Conservation (phyloP, 2,888 invertebrate genomes). For the Nycteola revayana region DNA sequence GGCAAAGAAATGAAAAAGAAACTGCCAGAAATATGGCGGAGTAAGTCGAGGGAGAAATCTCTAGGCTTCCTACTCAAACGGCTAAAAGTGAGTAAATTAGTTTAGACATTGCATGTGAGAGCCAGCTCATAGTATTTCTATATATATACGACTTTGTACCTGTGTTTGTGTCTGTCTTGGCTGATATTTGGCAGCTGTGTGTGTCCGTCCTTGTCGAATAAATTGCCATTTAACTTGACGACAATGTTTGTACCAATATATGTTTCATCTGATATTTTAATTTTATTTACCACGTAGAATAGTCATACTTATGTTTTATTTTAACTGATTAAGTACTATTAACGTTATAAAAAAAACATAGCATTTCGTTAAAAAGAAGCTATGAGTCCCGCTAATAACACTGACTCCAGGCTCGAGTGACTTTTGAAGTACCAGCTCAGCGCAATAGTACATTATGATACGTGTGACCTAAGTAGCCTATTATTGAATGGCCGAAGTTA, state of each 20-base stretch:
- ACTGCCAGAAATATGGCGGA: slow-evolving; percentile 72
- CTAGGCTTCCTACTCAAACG: slow-evolving; percentile 69
- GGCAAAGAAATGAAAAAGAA: slow-evolving; percentile 61
- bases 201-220: slow-evolving; percentile 37
- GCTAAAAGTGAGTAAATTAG: slow-evolving; percentile 66
- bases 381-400: too few relatives aligned
- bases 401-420: too few relatives aligned
- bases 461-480: too few relatives aligned
- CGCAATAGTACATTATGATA: too few relatives aligned
- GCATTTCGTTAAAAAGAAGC: too few relatives aligned
- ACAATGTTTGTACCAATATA: slow-evolving; percentile 11
- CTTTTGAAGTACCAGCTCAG: too few relatives aligned
- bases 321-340: too few relatives aligned
- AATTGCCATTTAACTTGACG: slow-evolving; percentile 38
- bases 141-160: slow-evolving; percentile 53
- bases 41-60: slow-evolving; percentile 68
- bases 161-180: slow-evolving; percentile 47
- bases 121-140: slow-evolving; percentile 33
- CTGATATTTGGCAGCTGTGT: slow-evolving; percentile 35
- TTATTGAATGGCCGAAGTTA: too few relatives aligned
- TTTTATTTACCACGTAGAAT: too few relatives aligned
- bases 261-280: too few relatives aligned
- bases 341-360: too few relatives aligned
- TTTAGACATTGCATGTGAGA: slow-evolving; percentile 37
- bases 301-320: too few relatives aligned